Evolutionary conservation across 2,113 vertebrate species (phyloP).

Genomic region (Hiodon alosoides): DNA sequence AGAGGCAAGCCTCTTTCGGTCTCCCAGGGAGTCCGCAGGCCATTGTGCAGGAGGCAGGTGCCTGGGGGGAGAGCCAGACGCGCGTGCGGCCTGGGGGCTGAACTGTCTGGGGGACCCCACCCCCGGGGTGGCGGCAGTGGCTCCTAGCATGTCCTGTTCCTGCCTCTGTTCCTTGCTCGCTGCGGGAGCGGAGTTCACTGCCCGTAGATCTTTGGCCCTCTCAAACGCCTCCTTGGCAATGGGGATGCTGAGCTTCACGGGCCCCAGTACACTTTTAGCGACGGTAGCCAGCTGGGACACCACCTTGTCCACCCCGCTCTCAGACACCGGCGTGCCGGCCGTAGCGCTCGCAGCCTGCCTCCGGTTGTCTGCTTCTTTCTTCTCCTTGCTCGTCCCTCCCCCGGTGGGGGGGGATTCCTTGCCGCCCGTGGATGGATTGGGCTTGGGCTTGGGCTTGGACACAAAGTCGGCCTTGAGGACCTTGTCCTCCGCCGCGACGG

Average conservation of each 20-base stretch:
- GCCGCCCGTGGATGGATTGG: conserved; percentile 16
- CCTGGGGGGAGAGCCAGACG: conserved; percentile 18
- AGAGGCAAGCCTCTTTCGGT: conserved; percentile 39
- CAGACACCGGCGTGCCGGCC: conserved; percentile 22
- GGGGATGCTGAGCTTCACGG: conserved; percentile 59
- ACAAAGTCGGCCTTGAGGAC: conserved; percentile 8
- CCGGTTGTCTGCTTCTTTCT: conserved; percentile 55
- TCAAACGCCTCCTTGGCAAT: conserved; percentile 51
- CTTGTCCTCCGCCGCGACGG: conserved; percentile 4
- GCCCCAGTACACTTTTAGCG: conserved; percentile 66
- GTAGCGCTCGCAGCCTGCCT: conserved; percentile 33
- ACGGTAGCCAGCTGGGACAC: conserved; percentile 57
- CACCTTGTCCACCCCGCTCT: conserved; percentile 48
- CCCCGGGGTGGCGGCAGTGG: neutral
- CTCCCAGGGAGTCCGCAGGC: conserved; percentile 31
- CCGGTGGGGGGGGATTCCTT: conserved; percentile 35
- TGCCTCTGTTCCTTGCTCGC: conserved; percentile 44
- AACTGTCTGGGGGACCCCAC: conserved; percentile 29
- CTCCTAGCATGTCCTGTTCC: neutral
- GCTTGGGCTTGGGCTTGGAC: conserved; percentile 15
- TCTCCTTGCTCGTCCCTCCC: conserved; percentile 57
- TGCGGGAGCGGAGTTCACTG: conserved; percentile 31
- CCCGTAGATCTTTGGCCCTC: conserved; percentile 49
- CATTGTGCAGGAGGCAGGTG: conserved; percentile 30
- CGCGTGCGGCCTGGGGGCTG: conserved; percentile 18